Base-by-base conservation (phyloP, 2,888 invertebrate species). In the Eupsilia transversa region DNA sequence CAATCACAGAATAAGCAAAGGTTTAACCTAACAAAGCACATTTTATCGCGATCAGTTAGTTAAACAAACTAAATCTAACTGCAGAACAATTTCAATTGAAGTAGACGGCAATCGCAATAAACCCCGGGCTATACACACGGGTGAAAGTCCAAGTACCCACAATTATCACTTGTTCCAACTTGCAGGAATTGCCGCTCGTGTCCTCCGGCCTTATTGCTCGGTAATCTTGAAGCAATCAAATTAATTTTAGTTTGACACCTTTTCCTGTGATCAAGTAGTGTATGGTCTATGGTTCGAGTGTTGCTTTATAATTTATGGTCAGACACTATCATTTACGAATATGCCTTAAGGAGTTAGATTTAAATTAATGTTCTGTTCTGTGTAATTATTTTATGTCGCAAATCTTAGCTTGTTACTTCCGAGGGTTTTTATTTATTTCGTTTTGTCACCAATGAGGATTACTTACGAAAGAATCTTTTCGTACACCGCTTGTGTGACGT, bases 201-300 rank as follows among this genome's bases (percentile, higher is more conserved):
- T 83, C 89, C 90, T 63, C 71, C 69, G 84, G 90, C 86, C 80
- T 80, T 83, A 83, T 87, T 78, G 88, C 84, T 74, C 69, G 57
- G 80, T 86, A 86, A 89, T 89, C 87, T 85, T 70, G 80, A 66
- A 68, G 74, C 85, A 85, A 90, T 89, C 86, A 84, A 86, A 89
- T 90, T 89, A 86, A 89, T 87, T 89, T 84, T 82, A 67, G 79
- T 83, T 83, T 84, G 86, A 87, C 89, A 87, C 86, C 85, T 83
- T 87, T 88, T 89, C 89, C 87, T 83, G 88, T 79, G 85, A 83
- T 77, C 80, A 49, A 56, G 68, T 56, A 38, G 68, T 72, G 74
- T 85, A 75, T 71, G 76, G 60, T 80, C 74, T 76, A 79, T 79
- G 76, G 73, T 59, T 35, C 83, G 66, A 23, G 75, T 56, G 54